These are phyloP conservation scores for Troides helena DNA, from an alignment of 2,888 invertebrate genomes.

Conservation along the genomic window DNA sequence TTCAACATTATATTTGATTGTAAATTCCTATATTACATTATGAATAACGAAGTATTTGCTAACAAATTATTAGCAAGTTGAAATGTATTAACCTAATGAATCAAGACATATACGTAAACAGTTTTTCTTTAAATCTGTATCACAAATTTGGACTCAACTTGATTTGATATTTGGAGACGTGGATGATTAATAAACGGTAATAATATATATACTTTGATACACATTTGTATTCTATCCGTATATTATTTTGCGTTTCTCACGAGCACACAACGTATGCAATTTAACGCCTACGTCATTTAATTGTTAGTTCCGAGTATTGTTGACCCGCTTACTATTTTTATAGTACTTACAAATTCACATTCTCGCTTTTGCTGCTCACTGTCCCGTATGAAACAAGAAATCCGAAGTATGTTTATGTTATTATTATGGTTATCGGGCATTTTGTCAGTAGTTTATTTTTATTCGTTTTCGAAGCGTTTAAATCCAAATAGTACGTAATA, in stretches of 20 bases:
- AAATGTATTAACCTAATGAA: no score
- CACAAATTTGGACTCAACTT: background rate
- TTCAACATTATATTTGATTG: no score
- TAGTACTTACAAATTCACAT: constrained; percentile 10
- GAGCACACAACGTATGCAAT: constrained; percentile 5
- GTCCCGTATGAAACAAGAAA: constrained; percentile 2
- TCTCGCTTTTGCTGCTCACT: constrained; percentile 3
- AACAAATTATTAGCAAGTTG: no score
- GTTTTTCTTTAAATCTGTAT: background rate
- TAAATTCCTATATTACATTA: no score
- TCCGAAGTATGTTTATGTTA: background rate
- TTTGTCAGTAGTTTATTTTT: background rate
- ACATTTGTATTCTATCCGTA: constrained; percentile 1
- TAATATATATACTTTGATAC: constrained; percentile 1
- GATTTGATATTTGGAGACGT: background rate
- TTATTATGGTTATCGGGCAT: background rate
- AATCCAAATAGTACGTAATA: no score
- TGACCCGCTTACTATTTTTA: constrained; percentile 7
- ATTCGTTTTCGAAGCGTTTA: background rate
- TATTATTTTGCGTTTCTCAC: constrained; percentile 10
- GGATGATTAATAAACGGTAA: background rate
- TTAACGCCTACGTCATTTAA: constrained; percentile 21
- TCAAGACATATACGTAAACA: no score
- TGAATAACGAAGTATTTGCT: no score
- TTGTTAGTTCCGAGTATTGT: constrained; percentile 15